Evolutionary conservation across 2,888 invertebrate genomes (phyloP).

Genomic region (Gastracanthus pulcherrimus): DNA sequence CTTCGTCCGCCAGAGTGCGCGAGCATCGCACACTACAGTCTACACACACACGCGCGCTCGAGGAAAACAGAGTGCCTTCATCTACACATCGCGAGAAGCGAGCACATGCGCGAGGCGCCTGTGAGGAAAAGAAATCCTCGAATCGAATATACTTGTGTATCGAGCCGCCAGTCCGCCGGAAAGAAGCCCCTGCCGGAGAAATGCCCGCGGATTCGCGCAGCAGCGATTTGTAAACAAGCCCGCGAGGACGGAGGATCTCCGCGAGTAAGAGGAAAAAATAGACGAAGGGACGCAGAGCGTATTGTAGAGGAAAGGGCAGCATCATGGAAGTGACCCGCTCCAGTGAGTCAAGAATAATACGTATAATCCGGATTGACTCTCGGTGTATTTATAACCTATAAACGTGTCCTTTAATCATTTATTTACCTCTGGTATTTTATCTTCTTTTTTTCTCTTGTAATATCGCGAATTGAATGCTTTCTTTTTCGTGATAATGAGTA

Average conservation of each 20-base stretch:
- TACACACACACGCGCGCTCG: no score
- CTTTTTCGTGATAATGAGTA: no score
- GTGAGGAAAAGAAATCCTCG: no score
- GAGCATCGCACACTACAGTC: neutral
- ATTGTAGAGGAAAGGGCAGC: neutral
- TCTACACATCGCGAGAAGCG: no score
- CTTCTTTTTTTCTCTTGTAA: neutral
- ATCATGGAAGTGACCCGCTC: constrained; percentile 64
- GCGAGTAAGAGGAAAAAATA: no score
- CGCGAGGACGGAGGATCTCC: no score
- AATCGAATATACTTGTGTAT: no score
- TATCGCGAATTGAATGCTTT: no score
- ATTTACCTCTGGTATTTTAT: neutral
- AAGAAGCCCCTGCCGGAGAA: neutral
- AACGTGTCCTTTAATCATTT: neutral
- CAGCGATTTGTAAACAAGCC: no score
- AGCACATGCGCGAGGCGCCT: no score
- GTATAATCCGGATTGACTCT: neutral
- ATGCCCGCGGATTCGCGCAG: neutral
- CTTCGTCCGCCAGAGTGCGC: neutral
- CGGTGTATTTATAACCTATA: neutral
- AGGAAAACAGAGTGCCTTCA: no score
- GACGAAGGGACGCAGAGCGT: no score
- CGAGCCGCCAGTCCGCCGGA: neutral
- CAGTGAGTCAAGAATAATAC: constrained; percentile 54